Evolutionary conservation across 2,888 invertebrate species (phyloP).

Genomic region (Polymixis flavicincta): DNA sequence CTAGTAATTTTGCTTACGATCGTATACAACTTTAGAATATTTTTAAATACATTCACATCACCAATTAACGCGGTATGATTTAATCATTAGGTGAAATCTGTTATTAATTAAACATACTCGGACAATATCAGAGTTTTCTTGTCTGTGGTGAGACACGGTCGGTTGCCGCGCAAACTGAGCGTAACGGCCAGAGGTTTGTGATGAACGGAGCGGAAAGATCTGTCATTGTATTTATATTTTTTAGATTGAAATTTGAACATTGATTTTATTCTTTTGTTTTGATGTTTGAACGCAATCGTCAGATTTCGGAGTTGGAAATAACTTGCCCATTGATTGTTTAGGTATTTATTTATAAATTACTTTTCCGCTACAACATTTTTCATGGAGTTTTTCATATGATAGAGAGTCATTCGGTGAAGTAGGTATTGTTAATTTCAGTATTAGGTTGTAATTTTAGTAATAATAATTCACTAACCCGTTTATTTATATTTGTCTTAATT

Average conservation of each 20-base stretch:
- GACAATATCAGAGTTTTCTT: constrained; percentile 53
- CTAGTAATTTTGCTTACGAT: neutral
- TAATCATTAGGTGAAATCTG: constrained; percentile 66
- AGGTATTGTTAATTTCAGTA: too few species aligned
- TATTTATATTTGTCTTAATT: neutral
- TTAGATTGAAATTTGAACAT: constrained; percentile 12
- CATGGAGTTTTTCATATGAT: neutral
- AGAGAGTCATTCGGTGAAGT: neutral
- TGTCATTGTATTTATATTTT: constrained; percentile 31
- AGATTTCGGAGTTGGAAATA: neutral
- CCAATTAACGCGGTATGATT: constrained; percentile 41
- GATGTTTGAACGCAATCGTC: constrained; percentile 9
- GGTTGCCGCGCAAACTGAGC: constrained; percentile 66
- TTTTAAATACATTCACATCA: constrained; percentile 37
- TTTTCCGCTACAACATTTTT: neutral
- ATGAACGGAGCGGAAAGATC: constrained; percentile 59
- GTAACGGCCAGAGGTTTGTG: constrained; percentile 55
- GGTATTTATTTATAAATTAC: neutral
- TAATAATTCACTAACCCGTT: neutral
- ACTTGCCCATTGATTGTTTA: neutral
- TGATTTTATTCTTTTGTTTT: constrained; percentile 28
- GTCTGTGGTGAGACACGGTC: constrained; percentile 60
- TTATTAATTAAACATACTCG: constrained; percentile 60
- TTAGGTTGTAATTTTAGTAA: too few species aligned
- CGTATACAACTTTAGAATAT: constrained; percentile 35